Base-by-base conservation (phyloP, 2,113 vertebrate genomes). In the Entosphenus tridentatus region DNA sequence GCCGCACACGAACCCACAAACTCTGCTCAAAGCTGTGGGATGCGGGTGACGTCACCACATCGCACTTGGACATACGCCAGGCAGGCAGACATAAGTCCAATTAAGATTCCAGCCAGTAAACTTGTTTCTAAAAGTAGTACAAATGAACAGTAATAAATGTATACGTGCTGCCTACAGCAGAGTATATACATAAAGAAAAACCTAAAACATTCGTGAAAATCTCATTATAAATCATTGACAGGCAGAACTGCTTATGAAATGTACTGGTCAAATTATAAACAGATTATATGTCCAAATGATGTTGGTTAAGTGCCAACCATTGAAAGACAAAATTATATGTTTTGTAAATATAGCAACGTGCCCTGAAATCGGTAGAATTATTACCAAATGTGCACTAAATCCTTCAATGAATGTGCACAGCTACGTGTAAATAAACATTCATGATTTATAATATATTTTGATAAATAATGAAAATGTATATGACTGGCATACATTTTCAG, bases 401-500 rank as follows among this genome's bases (percentile, higher is more conserved):
- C 10, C 62, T 16, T 65, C 62, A 16, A 65, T 21, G 39, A 39
- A 39, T 39, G 39, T 39, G 39, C 39, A 39, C 39, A 39, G 39
- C 39, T 7, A 39, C 39, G 6, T 39, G 5, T 39, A 39, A 39
- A 39, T 39, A 65, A 62, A 62, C 13, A 62, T 62, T 62, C 58
- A 21, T 17, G 16, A 65, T 65, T 16, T 21, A 65, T 9, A 8
- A 14, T 16, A 65, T 8, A 21, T 11, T 65, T 65, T 65, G 21
- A 65, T 65, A 21, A 9, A 65, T 11, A 65, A 21, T 21, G 62
- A 21, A 16, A 65, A 65, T 16, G 11, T 10, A 65, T 65, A 65
- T 9, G 21, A 65, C n/a, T 16, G 72, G 79, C 86, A 83, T 81
- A 95, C 93, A 71, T 98, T 98, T 81, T 98, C 93, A 70, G 93